phyloP scores from a whole-genome alignment of 2,797 vertebrate species.

The Pristis pectinata region DNA sequence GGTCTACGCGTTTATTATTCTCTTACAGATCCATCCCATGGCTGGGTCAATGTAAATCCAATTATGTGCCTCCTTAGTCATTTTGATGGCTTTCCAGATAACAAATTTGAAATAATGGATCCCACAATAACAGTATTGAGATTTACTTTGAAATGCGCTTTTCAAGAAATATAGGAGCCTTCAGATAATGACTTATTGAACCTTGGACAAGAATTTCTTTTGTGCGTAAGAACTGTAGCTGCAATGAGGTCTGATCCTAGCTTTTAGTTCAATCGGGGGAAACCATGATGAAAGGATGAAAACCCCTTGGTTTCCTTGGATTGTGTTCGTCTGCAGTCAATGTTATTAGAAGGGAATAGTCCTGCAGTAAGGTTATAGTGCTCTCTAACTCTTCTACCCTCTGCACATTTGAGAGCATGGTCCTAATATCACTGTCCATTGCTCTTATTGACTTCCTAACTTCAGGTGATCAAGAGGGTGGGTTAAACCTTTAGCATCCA shows the following conservation, averaged over 20 bases:
- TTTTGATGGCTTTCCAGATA: background rate
- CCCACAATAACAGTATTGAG: background rate
- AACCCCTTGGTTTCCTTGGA: background rate
- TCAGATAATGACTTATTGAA: conserved; percentile 15
- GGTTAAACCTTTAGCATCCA: background rate
- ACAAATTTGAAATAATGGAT: background rate
- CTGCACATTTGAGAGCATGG: too few relatives aligned
- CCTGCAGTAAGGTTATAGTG: background rate
- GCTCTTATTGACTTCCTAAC: background rate
- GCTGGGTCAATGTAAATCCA: background rate
- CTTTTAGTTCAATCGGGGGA: background rate
- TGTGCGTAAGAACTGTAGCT: background rate
- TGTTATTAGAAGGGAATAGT: background rate
- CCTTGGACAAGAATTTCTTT: background rate
- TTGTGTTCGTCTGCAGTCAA: background rate
- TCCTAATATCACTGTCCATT: background rate
- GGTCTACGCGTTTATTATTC: conserved; percentile 19
- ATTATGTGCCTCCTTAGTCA: background rate
- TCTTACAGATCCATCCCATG: background rate
- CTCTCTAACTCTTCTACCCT: background rate
- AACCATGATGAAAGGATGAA: background rate
- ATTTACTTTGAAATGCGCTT: conserved; percentile 5
- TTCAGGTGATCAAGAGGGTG: background rate
- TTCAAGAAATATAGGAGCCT: background rate
- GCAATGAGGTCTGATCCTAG: background rate